Evolutionary conservation across 2,888 invertebrate genomes (phyloP).

Genomic region (Diplazon laetatorius): DNA sequence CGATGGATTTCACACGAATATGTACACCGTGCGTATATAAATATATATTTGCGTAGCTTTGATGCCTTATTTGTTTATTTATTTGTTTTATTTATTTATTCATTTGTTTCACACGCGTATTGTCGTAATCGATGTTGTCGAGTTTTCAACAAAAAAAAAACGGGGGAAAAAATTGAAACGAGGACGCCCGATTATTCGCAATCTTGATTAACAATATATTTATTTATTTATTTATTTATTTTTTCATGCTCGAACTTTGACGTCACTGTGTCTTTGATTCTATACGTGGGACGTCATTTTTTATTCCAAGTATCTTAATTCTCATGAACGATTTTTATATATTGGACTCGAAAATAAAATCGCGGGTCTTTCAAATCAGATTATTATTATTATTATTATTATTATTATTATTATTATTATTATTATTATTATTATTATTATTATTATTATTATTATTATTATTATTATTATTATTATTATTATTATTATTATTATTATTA

Average conservation of each 20-base stretch:
- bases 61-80: slow-evolving; percentile 41
- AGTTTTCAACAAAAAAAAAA: slow-evolving; percentile 18
- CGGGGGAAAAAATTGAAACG: neutral
- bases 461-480: too few species aligned
- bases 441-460: too few species aligned
- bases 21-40: neutral
- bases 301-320: slow-evolving; percentile 10
- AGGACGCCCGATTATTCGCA: neutral
- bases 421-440: too few species aligned
- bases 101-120: slow-evolving; percentile 1
- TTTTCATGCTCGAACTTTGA: neutral
- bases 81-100: slow-evolving; percentile 19
- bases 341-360: neutral
- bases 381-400: too few species aligned
- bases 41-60: slow-evolving; percentile 53
- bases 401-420: too few species aligned
- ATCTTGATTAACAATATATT: neutral
- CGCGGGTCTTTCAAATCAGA: neutral
- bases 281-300: neutral
- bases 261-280: slow-evolving; percentile 1
- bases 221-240: too few species aligned
- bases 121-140: slow-evolving; percentile 3
- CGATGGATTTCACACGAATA: slow-evolving; percentile 29
- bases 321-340: too few species aligned
- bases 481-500: too few species aligned